Base-by-base conservation (phyloP, 2,797 vertebrate species). In the Chelon auratus region DNA sequence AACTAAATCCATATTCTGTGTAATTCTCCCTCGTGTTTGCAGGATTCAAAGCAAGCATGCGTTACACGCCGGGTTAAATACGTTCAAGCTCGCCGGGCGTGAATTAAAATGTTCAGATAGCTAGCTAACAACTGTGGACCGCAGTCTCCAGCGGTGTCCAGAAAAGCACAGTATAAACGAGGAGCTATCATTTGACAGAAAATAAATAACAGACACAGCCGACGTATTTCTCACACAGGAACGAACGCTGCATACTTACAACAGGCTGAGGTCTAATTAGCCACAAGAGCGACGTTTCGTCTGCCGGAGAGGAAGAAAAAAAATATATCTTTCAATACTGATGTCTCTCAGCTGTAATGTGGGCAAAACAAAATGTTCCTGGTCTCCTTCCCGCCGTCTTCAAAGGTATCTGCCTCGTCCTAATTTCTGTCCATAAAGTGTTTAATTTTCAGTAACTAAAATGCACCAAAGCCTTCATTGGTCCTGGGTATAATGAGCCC, bases 241-340 rank as follows among this genome's bases (percentile, higher is more conserved):
- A 90, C 84, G 83, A 73, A 66, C 62, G 66, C 58, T 48, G 77
- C 81, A 89, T 92, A 94, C 93, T 94, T 90, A 93, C 94, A 88
- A 85, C 82, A 85, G 89, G 90, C 89, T 84, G 86, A 65, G 79
- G 75, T 90, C 83, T 82, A 84, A 89, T 87, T 82, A 82, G 71
- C 78, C 77, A 77, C 77, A 80, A 74, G 66, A 84, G 82, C 79
- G 81, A 84, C 86, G 89, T 80, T 89, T 89, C 62, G 78, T 83
- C 86, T 62, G 65, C 70, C 62, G 74, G 59, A 76, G 75, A 75
- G 77, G 78, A 64, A 75, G 77, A 42, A 50, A 39, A 37, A 61
- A 26, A 61, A 26, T 3, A 26, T 26, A 87, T 80, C 76, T 84
- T 83, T 68, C 72, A 89, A 87, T 87, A 80, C 9, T 82, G 78